Evolutionary conservation across 2,888 invertebrate genomes (phyloP).

Genomic region (Phorcus lineatus): DNA sequence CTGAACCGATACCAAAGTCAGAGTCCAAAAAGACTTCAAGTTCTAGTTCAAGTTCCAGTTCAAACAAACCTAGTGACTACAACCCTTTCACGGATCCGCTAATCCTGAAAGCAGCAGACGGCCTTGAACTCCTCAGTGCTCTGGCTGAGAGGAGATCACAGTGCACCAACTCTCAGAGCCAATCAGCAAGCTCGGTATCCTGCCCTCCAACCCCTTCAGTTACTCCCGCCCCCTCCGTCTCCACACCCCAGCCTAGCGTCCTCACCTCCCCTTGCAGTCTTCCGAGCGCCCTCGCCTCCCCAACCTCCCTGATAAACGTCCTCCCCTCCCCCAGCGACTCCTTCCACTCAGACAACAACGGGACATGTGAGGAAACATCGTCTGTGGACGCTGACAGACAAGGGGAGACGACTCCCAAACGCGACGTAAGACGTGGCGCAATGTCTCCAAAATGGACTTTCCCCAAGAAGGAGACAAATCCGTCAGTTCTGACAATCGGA

Average conservation of each 20-base stretch:
- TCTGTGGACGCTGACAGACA: background rate
- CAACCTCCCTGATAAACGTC: background rate
- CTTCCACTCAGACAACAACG: constrained; percentile 43
- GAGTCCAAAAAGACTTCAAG: background rate
- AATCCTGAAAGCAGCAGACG: constrained; percentile 65
- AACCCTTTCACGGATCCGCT: constrained; percentile 68
- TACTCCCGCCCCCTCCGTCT: background rate
- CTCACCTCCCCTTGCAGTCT: background rate
- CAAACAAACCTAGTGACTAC: constrained; percentile 36
- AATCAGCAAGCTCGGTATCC: background rate
- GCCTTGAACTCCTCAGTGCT: constrained; percentile 67
- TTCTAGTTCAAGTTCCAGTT: background rate
- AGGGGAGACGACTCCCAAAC: background rate
- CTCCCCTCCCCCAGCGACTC: constrained; percentile 48
- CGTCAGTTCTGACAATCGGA: background rate
- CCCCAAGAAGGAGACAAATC: constrained; percentile 34
- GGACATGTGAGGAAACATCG: constrained; percentile 31
- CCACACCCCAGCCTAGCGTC: background rate
- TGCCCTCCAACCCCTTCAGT: constrained; percentile 25
- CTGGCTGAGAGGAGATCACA: constrained; percentile 66
- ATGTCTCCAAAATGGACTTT: constrained; percentile 40
- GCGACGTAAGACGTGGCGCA: constrained; percentile 4
- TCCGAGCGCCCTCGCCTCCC: background rate
- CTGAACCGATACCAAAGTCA: background rate
- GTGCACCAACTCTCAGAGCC: constrained; percentile 32